Base-by-base conservation (phyloP, 2,888 invertebrate genomes). In the Elgonia sp. region DNA sequence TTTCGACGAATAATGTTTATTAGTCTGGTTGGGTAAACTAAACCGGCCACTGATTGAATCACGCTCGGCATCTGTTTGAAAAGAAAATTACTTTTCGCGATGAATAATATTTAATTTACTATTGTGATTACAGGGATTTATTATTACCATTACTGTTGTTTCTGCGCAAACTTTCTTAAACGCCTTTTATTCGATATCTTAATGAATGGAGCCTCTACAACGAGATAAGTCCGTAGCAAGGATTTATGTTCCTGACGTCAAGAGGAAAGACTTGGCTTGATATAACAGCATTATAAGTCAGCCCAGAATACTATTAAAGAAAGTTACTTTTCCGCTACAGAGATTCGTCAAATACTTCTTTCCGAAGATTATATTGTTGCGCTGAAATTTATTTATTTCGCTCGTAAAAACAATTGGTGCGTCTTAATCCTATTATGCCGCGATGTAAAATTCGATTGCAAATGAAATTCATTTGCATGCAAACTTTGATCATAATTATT, bases 121-220 rank as follows among this genome's bases (percentile, higher is more conserved):
- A 76, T 86, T 86, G 79, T 69, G 88, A 89, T 89, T 63, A 57
- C 72, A n/a, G 55, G 75, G 86, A 84, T 86, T 88, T 86, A 83
- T 83, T 88, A 83, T 83, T 79, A 85, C 67, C 63, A 80, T 83
- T 76, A 80, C 84, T 67, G 84, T 82, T 84, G 88, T 83, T 80
- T 70, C 75, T 65, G 79, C 50, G 60, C 72, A 63, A 86, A 86
- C 40, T 85, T 85, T 83, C 79, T 88, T 83, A 86, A 88, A 86
- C 57, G 76, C 81, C 88, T 89, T 86, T 89, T 89, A 89, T 89
- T 89, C 76, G 88, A 84, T 89, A 76, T 83, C 84, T 86, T 86
- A 89, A 89, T 86, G 84, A 89, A 86, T 86, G 86, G 81, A 80
- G 75, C 75, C 79, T 83, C 80, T 67, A 67, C 70, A 83, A 80